These are phyloP conservation scores for Rafetus swinhoei DNA, from an alignment of 2,113 vertebrate species.

Conservation along the genomic window DNA sequence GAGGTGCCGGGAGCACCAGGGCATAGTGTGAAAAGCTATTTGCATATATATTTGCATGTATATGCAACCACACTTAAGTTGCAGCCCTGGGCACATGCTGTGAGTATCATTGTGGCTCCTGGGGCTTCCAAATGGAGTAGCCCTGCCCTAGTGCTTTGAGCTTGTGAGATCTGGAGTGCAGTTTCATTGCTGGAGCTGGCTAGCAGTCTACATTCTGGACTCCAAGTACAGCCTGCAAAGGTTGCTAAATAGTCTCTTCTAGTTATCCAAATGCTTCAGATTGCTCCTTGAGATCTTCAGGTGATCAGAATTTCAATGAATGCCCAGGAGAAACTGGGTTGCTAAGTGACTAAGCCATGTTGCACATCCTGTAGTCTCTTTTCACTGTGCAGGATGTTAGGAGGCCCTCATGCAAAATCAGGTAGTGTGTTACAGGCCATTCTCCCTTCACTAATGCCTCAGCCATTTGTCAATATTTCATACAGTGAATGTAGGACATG, in stretches of 20 bases:
- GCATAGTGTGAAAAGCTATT: no score
- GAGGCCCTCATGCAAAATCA: neutral
- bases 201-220: neutral
- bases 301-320: neutral
- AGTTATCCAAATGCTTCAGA: neutral
- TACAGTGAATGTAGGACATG: neutral
- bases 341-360: neutral
- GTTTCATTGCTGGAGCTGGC: neutral
- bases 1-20: no score
- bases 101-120: no score
- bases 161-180: neutral
- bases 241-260: neutral
- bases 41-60: no score
- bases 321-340: constrained; percentile 1
- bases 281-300: neutral
- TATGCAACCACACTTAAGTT: no score
- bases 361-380: neutral
- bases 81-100: no score
- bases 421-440: neutral
- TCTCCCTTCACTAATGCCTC: neutral
- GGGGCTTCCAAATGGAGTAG: no score
- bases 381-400: neutral
- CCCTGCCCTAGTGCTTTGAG: neutral
- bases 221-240: neutral
- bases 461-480: neutral